Evolutionary conservation across 1,140 invertebrate species (phyloP).

Genomic region (Philotrypesis tridentata): DNA sequence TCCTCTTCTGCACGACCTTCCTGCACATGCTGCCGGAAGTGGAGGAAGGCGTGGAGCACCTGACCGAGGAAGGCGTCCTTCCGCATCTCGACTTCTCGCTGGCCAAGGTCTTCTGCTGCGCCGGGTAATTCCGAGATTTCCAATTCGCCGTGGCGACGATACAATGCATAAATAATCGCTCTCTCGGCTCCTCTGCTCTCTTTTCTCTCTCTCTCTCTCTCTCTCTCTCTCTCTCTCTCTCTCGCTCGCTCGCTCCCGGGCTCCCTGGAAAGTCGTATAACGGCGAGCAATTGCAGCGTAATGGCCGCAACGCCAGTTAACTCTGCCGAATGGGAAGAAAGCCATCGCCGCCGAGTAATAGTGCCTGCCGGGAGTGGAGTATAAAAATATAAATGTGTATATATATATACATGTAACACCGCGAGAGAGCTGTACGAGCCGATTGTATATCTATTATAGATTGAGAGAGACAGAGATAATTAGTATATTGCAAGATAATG

Average conservation of each 20-base stretch:
- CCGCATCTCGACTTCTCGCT: slow-evolving; percentile 78
- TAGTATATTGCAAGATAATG: not conserved
- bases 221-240: no score
- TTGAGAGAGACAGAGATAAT: not conserved
- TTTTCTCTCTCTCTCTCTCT: no score
- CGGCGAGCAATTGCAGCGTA: not conserved
- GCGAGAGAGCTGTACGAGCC: no score
- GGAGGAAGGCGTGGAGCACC: slow-evolving; percentile 77
- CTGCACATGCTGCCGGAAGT: slow-evolving; percentile 93
- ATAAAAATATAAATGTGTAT: not conserved
- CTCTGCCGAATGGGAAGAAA: not conserved
- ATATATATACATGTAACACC: not conserved
- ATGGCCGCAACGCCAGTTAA: not conserved
- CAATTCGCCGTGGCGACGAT: not conserved
- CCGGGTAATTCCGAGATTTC: slow-evolving; percentile 65
- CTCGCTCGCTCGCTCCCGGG: no score
- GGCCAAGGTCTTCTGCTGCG: slow-evolving; percentile 82
- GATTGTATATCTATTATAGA: no score
- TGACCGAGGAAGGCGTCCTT: slow-evolving; percentile 73
- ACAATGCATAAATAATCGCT: not conserved
- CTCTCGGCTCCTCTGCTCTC: no score
- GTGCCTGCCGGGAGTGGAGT: no score
- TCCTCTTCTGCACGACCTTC: slow-evolving; percentile 92
- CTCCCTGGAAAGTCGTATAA: not conserved
- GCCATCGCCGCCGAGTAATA: no score